These are phyloP conservation scores for Ormyrus labotus DNA, from an alignment of 2,888 invertebrate species.

Conservation along the genomic window DNA sequence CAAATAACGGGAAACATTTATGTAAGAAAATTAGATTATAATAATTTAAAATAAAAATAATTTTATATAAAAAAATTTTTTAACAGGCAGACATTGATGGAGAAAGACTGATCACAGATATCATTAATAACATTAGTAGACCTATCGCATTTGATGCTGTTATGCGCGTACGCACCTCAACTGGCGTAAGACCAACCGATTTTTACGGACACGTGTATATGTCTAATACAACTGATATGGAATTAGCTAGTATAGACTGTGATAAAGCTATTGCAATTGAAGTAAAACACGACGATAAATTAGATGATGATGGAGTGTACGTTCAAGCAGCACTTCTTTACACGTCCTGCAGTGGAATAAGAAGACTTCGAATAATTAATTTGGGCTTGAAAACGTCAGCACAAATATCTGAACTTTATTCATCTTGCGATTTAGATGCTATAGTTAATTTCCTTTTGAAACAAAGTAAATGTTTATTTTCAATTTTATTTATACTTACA, in stretches of 20 bases:
- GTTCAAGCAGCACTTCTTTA: slow-evolving; percentile 96
- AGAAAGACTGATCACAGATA: slow-evolving; percentile 89
- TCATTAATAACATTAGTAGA: slow-evolving; percentile 87
- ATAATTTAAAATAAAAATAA: background rate
- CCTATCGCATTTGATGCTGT: slow-evolving; percentile 96
- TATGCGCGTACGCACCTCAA: slow-evolving; percentile 96
- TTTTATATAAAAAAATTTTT: slow-evolving; percentile 3
- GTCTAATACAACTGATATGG: slow-evolving; percentile 99
- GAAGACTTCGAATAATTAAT: slow-evolving; percentile 94
- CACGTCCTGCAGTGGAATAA: slow-evolving; percentile 91
- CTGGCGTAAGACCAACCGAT: slow-evolving; percentile 96
- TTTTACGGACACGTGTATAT: slow-evolving; percentile 98
- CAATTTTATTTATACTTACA: background rate
- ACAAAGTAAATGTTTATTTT: slow-evolving; percentile 80
- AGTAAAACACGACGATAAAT: slow-evolving; percentile 98
- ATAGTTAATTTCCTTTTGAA: slow-evolving; percentile 95
- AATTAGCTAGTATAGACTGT: slow-evolving; percentile 90
- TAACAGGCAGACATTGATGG: slow-evolving; percentile 91
- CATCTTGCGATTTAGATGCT: slow-evolving; percentile 95
- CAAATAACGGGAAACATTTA: background rate
- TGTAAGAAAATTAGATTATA: background rate
- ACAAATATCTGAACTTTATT: slow-evolving; percentile 95
- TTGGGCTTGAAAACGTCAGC: slow-evolving; percentile 90
- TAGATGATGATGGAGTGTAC: slow-evolving; percentile 95
- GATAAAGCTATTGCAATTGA: slow-evolving; percentile 92